A percentile compares a stretch with the other conserved stretches of the same genome.
Conservation (phyloP, 35 echinoderm and acorn worm species). For the Nesometra sesokonis region DNA sequence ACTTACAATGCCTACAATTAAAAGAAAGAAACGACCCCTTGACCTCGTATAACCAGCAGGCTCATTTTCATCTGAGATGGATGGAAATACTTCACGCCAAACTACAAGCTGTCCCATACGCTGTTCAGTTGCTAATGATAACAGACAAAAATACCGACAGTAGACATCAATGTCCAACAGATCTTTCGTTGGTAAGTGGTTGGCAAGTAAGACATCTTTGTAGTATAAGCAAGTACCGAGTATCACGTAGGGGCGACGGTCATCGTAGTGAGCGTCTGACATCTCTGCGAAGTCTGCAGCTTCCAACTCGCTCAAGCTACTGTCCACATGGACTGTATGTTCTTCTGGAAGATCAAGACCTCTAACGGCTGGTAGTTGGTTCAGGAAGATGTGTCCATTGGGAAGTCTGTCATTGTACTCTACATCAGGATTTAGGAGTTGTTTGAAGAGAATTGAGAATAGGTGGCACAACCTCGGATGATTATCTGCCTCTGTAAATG, state of each 20-base stretch:
- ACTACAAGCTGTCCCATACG: constrained; percentile 77
- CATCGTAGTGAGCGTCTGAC: constrained; percentile 93
- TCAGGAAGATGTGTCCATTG: constrained; percentile 54
- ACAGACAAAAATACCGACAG: constrained; percentile 77
- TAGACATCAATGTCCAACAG: constrained; percentile 65
- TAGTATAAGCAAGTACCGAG: constrained; percentile 80
- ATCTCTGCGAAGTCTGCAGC: constrained; percentile 95
- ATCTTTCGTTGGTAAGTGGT: constrained; percentile 71
- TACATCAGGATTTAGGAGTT: constrained; percentile 40
- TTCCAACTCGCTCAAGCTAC: constrained; percentile 75
- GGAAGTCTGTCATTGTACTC: background rate
- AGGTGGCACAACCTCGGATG: constrained; percentile 65
- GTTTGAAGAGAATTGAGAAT: constrained; percentile 57
- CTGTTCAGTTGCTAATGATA: constrained; percentile 45
- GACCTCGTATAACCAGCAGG: constrained; percentile 40
- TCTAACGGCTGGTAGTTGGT: constrained; percentile 72
- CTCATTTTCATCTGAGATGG: constrained; percentile 10
- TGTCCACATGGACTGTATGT: constrained; percentile 78
- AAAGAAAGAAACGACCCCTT: constrained; percentile 66
- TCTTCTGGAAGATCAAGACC: constrained; percentile 76
- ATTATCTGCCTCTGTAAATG: constrained; percentile 51
- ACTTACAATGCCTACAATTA: constrained; percentile 93
- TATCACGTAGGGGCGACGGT: constrained; percentile 87
- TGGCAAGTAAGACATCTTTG: constrained; percentile 77
- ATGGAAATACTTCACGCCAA: constrained; percentile 83